Percentiles rank a stretch among this genome's conserved stretches.
Evolutionary conservation across 2,797 vertebrate species (phyloP).

Genomic region (Ceryle rudis): DNA sequence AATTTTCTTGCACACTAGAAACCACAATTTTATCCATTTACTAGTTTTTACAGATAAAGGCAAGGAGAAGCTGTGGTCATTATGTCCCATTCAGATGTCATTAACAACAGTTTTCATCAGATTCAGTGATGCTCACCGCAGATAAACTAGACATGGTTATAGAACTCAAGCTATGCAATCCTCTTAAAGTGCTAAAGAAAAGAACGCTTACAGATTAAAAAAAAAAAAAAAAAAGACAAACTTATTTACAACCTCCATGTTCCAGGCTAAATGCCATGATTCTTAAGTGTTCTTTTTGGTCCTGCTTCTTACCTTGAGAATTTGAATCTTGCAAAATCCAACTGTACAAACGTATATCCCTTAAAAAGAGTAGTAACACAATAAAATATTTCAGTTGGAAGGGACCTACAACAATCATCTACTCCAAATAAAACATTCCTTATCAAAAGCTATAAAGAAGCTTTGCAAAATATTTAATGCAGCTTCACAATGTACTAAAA

Average conservation of each 20-base stretch:
- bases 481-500: background rate
- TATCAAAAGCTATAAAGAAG: background rate
- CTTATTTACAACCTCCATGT: background rate
- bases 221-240: background rate
- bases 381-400: background rate
- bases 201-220: background rate
- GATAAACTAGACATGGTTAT: background rate
- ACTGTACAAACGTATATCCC: background rate
- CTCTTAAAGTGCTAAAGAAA: background rate
- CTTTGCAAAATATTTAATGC: background rate
- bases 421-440: background rate
- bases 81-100: background rate
- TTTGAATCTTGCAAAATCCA: background rate
- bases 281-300: background rate
- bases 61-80: background rate
- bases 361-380: background rate
- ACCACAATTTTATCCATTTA: constrained; percentile 2
- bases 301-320: background rate
- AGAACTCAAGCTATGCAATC: background rate
- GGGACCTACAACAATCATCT: background rate
- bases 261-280: background rate
- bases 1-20: background rate
- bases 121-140: background rate
- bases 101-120: background rate
- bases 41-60: constrained; percentile 11